Conservation (phyloP, 23 tunicate genomes). For the Oikopleura albicans region DNA sequence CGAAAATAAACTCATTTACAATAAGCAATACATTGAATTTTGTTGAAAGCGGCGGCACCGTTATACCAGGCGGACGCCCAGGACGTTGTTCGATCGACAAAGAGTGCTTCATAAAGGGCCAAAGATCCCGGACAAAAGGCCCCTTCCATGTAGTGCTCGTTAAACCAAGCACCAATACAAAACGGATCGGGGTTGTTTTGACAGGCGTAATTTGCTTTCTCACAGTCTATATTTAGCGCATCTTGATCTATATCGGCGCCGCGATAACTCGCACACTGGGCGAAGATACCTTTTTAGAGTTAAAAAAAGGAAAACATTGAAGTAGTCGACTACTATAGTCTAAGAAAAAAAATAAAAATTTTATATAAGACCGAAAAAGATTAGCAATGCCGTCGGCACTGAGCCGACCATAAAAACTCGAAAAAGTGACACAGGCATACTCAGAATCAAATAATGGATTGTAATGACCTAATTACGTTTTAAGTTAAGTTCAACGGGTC, state of each 20-base stretch:
- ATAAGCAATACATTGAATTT: background rate
- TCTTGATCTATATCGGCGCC: background rate
- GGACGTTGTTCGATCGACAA: background rate
- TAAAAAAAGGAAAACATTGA: too few relatives aligned
- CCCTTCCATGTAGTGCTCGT: background rate
- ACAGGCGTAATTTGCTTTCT: background rate
- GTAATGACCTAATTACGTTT: too few relatives aligned
- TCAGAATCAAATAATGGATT: too few relatives aligned
- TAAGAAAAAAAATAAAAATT: too few relatives aligned
- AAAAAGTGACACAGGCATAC: too few relatives aligned
- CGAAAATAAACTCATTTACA: background rate
- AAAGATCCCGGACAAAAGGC: background rate
- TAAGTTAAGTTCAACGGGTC: too few relatives aligned
- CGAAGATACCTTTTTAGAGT: too few relatives aligned
- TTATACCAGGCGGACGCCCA: background rate
- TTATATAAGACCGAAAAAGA: background rate
- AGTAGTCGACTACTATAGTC: too few relatives aligned
- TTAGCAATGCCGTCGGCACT: too few relatives aligned
- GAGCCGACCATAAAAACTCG: too few relatives aligned
- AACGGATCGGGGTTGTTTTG: background rate
- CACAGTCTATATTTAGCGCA: background rate
- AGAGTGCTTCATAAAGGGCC: background rate
- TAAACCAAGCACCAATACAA: background rate
- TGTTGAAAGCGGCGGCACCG: background rate
- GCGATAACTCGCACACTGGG: background rate